Evolutionary conservation across 1,140 invertebrate species (phyloP).

Genomic region (Pemphigus obesinymphae): DNA sequence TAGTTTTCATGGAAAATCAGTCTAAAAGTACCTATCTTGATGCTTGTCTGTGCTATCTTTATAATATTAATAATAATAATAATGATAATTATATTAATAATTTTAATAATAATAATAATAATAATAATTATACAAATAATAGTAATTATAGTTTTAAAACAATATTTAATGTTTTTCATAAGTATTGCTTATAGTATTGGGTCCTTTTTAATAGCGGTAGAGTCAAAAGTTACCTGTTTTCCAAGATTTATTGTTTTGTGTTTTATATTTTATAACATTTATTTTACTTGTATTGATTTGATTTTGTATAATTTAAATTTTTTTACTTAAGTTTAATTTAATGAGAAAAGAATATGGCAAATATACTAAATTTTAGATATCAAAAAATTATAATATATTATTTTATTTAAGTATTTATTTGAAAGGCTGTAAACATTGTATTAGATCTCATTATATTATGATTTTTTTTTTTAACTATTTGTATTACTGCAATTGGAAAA

Average conservation of each 20-base stretch:
- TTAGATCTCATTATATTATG: constrained; percentile 38
- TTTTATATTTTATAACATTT: constrained; percentile 30
- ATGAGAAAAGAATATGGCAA: neutral
- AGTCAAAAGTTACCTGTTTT: constrained; percentile 32
- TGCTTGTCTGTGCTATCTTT: constrained; percentile 36
- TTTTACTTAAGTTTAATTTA: neutral
- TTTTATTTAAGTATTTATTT: constrained; percentile 33
- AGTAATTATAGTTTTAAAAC: constrained; percentile 10
- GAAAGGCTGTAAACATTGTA: constrained; percentile 19
- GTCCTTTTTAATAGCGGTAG: neutral
- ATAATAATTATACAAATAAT: constrained; percentile 25
- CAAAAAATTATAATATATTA: neutral
- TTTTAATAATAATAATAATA: constrained; percentile 22
- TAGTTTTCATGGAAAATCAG: constrained; percentile 35
- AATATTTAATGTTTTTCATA: constrained; percentile 30
- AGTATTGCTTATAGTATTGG: constrained; percentile 39
- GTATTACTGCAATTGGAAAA: constrained; percentile 16
- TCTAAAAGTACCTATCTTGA: constrained; percentile 35
- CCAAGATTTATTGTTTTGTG: constrained; percentile 31
- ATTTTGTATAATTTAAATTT: constrained; percentile 11
- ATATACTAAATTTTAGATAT: neutral
- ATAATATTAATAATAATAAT: constrained; percentile 25
- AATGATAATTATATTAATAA: constrained; percentile 25
- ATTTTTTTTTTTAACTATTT: constrained; percentile 3
- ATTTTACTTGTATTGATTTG: constrained; percentile 11